These are phyloP conservation scores for Halictus rubicundus DNA, from an alignment of 1,140 invertebrate species.

Conservation along the genomic window DNA sequence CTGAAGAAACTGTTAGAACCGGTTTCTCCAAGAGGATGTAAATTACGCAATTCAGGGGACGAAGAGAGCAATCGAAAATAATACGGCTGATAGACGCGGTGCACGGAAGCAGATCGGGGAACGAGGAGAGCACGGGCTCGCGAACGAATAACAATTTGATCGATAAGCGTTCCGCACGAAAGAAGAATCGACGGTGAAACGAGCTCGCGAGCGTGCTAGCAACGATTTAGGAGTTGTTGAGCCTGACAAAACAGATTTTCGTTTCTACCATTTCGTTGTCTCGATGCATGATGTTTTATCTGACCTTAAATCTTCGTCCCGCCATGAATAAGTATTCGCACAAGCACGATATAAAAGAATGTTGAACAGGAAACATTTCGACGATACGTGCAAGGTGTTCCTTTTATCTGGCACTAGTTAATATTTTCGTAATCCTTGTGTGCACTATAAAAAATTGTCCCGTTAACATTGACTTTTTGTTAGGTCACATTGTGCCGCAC, in stretches of 20 bases:
- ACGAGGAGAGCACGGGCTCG: conserved; percentile 8
- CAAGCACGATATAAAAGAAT: too few species aligned
- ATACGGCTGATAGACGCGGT: conserved; percentile 33
- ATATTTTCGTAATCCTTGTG: too few species aligned
- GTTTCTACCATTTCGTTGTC: conserved; percentile 35
- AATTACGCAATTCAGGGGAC: neutral
- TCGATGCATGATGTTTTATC: neutral
- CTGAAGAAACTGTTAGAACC: conserved; percentile 13
- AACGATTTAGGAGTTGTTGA: conserved; percentile 14
- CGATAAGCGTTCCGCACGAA: conserved; percentile 50
- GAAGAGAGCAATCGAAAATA: conserved; percentile 49
- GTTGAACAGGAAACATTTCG: too few species aligned
- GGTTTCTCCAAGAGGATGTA: neutral
- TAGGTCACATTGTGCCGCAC: too few species aligned
- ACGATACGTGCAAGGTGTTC: too few species aligned
- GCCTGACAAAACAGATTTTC: conserved; percentile 27
- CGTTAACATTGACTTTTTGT: too few species aligned
- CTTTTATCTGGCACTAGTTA: too few species aligned
- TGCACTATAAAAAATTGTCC: too few species aligned
- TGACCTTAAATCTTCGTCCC: neutral
- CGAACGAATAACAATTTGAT: conserved; percentile 57
- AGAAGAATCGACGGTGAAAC: conserved; percentile 28
- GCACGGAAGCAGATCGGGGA: conserved; percentile 38
- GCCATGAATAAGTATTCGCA: neutral
- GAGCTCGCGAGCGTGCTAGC: neutral